Percentiles rank a stretch among this genome's conserved stretches.
These are phyloP conservation scores for Neoniphon sammara DNA, from an alignment of 2,797 vertebrate genomes.

Conservation along the genomic window DNA sequence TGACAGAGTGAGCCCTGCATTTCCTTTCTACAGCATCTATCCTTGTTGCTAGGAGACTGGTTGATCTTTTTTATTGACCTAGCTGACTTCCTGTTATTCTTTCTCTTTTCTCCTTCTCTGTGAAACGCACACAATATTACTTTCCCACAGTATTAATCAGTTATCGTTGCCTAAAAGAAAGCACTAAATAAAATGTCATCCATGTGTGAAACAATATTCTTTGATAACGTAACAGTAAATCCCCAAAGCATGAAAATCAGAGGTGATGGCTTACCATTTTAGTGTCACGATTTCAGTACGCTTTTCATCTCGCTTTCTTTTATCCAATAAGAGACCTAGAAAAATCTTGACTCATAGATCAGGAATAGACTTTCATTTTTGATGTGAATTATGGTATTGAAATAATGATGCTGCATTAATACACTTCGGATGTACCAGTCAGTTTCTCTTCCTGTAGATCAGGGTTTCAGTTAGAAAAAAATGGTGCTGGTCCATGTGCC, in stretches of 20 bases:
- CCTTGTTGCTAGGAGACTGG: constrained; percentile 79
- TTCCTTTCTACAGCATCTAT: constrained; percentile 64
- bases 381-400: constrained; percentile 21
- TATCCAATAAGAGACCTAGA: background rate
- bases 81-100: constrained; percentile 57
- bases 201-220: constrained; percentile 7
- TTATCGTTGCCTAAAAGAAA: constrained; percentile 1
- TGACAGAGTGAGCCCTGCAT: constrained; percentile 66
- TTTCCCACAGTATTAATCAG: constrained; percentile 15
- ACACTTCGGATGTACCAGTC: constrained; percentile 1
- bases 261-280: constrained; percentile 6
- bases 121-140: constrained; percentile 32
- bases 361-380: constrained; percentile 35
- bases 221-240: constrained; percentile 1
- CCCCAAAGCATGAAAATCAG: background rate
- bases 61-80: constrained; percentile 63
- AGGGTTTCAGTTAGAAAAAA: too few species aligned
- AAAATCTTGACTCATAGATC: constrained; percentile 6
- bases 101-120: constrained; percentile 51
- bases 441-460: background rate
- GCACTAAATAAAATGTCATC: background rate
- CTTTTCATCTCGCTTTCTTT: background rate
- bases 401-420: constrained; percentile 7
- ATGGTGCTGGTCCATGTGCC: too few species aligned
- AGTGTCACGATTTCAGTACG: background rate